Evolutionary conservation across 2,113 vertebrate species (phyloP).

Genomic region (Cochlearius cochlearius): DNA sequence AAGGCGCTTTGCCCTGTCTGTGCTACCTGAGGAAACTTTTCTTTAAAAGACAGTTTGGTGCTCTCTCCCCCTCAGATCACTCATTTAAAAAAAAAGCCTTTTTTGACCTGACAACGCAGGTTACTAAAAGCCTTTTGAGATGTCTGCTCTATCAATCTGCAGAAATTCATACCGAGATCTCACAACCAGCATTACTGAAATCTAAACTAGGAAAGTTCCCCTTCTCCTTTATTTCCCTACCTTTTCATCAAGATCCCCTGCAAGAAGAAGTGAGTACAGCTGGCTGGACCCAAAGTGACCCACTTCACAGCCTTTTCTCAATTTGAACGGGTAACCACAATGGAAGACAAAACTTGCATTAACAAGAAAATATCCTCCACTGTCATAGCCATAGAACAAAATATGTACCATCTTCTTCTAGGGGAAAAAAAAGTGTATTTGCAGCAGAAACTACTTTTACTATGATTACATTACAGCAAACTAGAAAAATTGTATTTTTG

Average conservation of each 20-base stretch:
- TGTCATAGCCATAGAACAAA: not conserved
- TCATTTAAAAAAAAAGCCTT: not conserved
- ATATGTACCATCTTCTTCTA: not conserved
- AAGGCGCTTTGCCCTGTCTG: not conserved
- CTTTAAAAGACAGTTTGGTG: not conserved
- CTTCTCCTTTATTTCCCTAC: not conserved
- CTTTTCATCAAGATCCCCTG: not conserved
- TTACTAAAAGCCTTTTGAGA: not conserved
- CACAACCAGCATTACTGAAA: not conserved
- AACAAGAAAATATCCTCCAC: not conserved
- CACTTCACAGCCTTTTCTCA: not conserved
- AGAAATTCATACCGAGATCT: not conserved
- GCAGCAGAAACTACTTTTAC: not conserved
- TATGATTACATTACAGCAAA: not conserved
- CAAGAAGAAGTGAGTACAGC: not conserved
- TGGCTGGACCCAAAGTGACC: not conserved
- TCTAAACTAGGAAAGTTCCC: not conserved
- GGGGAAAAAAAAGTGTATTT: not conserved
- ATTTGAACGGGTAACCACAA: not conserved
- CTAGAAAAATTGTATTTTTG: not conserved
- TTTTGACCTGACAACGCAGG: not conserved
- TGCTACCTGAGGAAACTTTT: not conserved
- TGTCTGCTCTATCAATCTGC: not conserved
- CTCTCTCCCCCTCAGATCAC: not conserved
- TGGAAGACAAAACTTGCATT: not conserved